Base-by-base conservation (phyloP, 2,113 vertebrate genomes). In the Phaetusa simplex region DNA sequence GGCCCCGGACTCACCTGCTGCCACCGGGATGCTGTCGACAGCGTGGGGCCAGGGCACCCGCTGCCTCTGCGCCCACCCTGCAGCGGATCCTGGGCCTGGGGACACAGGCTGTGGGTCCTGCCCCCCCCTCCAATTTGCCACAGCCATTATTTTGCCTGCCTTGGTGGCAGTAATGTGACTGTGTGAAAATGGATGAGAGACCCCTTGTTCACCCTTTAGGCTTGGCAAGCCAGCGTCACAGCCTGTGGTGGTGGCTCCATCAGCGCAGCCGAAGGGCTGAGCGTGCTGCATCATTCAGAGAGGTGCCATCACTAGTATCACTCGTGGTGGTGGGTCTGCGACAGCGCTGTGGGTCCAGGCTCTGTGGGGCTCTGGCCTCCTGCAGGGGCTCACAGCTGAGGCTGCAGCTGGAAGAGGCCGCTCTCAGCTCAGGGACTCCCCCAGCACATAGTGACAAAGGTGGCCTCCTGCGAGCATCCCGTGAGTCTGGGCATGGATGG, bases 381-480 rank as follows among this genome's bases (percentile, higher is more conserved):
- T 0, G 0, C 7, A 0, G 1, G 14, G 29, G 40, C 40, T 69
- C n/a, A 2, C 7, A 32, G 80, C 53, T 72, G 36, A 11, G 43
- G 71, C 64, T 77, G 18, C 26, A 13, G 23, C 2, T 21, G 45
- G 27, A 79, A n/a, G 42, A 36, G 55, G 27, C 12, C 21, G 34
- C 27, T 83, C 40, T 43, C 36, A 30, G 11, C 14, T 43, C 23
- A 15, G 29, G 6, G 5, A 36, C 53, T 14, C 58, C 36, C 47
- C 9, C 34, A 19, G 17, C 2, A 4, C 50, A 3, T 1, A 4
- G 26, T 3, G 32, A n/a, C n/a, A 45, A 10, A 59, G 40, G 16
- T 42, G 62, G 27, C 19, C 18, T 74, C 52, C 88, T 14, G 40
- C 2, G 2, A 66, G 9, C n/a, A 26, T 11, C 29, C 29, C 0